Evolutionary conservation across 2,797 vertebrate species (phyloP), one percentile per base, ranked within the genome.

Genomic region (Hydrolagus colliei): DNA sequence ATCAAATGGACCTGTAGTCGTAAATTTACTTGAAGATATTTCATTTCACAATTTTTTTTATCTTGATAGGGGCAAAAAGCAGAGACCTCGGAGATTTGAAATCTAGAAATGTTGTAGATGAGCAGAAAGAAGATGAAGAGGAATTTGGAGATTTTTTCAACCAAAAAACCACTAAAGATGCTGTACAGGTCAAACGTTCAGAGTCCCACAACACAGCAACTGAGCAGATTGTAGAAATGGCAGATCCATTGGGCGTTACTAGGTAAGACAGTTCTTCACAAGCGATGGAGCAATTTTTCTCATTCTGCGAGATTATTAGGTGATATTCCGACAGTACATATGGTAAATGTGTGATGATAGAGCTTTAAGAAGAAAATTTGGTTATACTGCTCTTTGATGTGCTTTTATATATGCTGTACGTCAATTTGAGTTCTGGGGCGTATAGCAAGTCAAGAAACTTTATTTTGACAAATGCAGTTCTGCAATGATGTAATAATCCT

Each of bases 181-280:
- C 89, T 62, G 73, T 87, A 52, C 59, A 41, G 4, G 0, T 13
- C 79, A 72, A 87, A 88, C 71, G 82, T 79, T 9, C 86, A 87
- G 61, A 87, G 85, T 10, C 75, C 87, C 4, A 61, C 68, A 87
- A 89, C 14, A 73, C 62, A 0, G 88, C 88, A 0, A 88, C 88
- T 1, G 91, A 92, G 11, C 91, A 92, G 7, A 93, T 92, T 13
- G 94, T 95, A 71, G 93, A 93, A 75, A 89, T 86, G 4, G 87
- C 94, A 86, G 95, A 96, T 67, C 96, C 95, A 8, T 91, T 96
- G 88, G 95, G 95, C 86, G 92, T 95, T 89, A 89, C 95, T 65
- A 92, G 93, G 96, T 96, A 91, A 87, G 91, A 84, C 27, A 27
- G 27, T 27, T 27, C 27, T 27, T 1, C 27, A 27, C 27, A 27